These are phyloP conservation scores for Prochilodus magdalenae DNA, from an alignment of 2,113 vertebrate genomes.

Conservation along the genomic window DNA sequence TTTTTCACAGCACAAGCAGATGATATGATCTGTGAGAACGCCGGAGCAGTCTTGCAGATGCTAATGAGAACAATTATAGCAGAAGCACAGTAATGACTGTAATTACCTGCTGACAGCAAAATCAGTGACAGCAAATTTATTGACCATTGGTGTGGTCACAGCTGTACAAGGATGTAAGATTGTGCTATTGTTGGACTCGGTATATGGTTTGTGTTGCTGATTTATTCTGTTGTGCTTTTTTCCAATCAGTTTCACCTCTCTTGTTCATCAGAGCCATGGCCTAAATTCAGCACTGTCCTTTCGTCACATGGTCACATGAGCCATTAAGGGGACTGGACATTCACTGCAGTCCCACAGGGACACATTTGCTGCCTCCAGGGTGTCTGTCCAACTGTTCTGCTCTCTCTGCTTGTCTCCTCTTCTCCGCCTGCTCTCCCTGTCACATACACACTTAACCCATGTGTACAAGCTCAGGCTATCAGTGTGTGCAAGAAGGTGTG, in stretches of 20 bases:
- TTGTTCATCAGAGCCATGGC: conserved; percentile 23
- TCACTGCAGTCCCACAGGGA: conserved; percentile 30
- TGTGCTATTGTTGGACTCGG: background rate
- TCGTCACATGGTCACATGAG: conserved; percentile 1
- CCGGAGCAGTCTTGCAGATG: background rate
- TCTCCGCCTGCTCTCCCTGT: conserved; percentile 51
- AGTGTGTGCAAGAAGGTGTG: conserved; percentile 1
- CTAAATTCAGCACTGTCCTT: conserved; percentile 31
- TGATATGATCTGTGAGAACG: conserved; percentile 24
- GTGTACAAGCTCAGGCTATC: conserved; percentile 55
- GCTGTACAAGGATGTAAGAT: background rate
- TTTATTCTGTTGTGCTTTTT: background rate
- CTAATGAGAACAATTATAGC: conserved; percentile 28
- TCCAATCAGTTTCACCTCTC: conserved; percentile 13
- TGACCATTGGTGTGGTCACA: conserved; percentile 2
- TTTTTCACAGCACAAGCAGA: conserved; percentile 25
- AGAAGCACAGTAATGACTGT: conserved; percentile 9
- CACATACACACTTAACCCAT: background rate
- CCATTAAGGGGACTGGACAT: conserved; percentile 21
- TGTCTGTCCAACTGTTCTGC: conserved; percentile 12
- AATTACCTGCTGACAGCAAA: conserved; percentile 19
- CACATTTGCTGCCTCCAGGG: background rate
- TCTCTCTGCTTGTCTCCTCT: background rate
- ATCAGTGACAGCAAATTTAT: conserved; percentile 7
- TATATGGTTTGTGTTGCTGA: background rate